A percentile compares a stretch with the other conserved stretches of the same genome.
Conservation (phyloP, 1,140 invertebrate genomes). For the Drosophila tropicalis region DNA sequence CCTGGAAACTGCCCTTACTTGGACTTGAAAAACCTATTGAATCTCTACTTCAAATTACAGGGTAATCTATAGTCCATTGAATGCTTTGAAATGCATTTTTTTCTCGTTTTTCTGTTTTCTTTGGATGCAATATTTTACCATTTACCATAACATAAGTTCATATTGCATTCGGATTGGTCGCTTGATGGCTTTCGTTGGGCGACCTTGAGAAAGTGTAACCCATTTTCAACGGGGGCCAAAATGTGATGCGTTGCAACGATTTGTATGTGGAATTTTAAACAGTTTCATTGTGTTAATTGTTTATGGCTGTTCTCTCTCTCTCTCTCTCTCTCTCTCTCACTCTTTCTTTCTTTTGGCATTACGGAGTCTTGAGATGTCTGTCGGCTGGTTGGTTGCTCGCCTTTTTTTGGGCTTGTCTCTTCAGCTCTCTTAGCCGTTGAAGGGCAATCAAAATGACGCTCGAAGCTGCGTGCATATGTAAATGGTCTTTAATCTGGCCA, state of each 20-base stretch:
- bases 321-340: constrained; percentile 4
- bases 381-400: not conserved
- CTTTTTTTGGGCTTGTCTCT: not conserved
- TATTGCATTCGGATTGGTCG: constrained; percentile 36
- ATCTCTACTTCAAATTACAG: too few species aligned
- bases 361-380: constrained; percentile 4
- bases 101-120: too few species aligned
- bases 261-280: constrained; percentile 74
- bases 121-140: too few species aligned
- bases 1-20: too few species aligned
- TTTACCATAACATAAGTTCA: not conserved
- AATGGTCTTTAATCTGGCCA: constrained; percentile 7
- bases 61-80: too few species aligned
- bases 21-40: too few species aligned
- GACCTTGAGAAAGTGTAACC: constrained; percentile 69
- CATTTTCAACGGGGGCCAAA: constrained; percentile 50
- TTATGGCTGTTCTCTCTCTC: not conserved
- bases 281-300: constrained; percentile 50
- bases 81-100: too few species aligned
- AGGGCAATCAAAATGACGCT: constrained; percentile 13
- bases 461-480: not conserved
- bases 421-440: not conserved
- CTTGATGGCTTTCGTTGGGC: constrained; percentile 22
- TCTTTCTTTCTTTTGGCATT: constrained; percentile 18
- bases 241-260: constrained; percentile 56